A percentile compares a stretch with the other conserved stretches of the same genome.
phyloP scores from a whole-genome alignment of 2,888 invertebrate genomes.

The Rhagonycha lutea region DNA sequence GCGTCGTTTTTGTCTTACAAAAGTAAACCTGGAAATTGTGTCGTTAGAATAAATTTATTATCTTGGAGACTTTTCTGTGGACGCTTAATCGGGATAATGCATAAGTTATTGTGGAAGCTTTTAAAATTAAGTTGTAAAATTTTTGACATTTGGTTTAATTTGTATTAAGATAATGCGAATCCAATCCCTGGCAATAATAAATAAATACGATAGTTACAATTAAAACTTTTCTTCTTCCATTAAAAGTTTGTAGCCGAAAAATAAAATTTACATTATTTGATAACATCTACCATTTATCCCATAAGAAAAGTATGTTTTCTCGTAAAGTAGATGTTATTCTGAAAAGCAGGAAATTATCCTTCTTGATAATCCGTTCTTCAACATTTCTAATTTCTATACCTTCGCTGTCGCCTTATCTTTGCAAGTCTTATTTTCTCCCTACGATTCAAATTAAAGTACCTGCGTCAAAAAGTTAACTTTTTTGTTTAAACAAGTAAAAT shows the following conservation, averaged over 20 bases:
- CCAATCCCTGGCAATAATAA: background rate
- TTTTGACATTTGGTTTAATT: background rate
- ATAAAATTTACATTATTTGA: slow-evolving; percentile 15
- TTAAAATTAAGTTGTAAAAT: background rate
- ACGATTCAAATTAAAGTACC: background rate
- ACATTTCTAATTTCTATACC: slow-evolving; percentile 27
- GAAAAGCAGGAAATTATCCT: slow-evolving; percentile 25
- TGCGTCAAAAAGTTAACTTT: background rate
- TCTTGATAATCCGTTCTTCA: slow-evolving; percentile 21
- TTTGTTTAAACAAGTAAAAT: background rate
- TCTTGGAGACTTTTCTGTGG: background rate
- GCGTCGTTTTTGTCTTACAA: background rate
- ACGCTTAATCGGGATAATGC: background rate
- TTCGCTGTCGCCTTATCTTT: slow-evolving; percentile 14
- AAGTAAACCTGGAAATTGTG: background rate
- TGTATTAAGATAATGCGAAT: background rate
- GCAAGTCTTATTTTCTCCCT: slow-evolving; percentile 5
- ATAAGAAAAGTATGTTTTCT: slow-evolving; percentile 22
- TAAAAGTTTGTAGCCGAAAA: background rate
- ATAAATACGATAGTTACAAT: background rate
- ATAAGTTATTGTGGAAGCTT: background rate
- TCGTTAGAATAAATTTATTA: background rate
- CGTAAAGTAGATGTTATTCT: slow-evolving; percentile 20
- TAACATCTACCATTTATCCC: slow-evolving; percentile 18
- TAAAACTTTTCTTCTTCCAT: background rate